Percentiles rank a stretch among this genome's conserved stretches.
Evolutionary conservation across 1,140 invertebrate species (phyloP).

Genomic region (Drosophila sp.): DNA sequence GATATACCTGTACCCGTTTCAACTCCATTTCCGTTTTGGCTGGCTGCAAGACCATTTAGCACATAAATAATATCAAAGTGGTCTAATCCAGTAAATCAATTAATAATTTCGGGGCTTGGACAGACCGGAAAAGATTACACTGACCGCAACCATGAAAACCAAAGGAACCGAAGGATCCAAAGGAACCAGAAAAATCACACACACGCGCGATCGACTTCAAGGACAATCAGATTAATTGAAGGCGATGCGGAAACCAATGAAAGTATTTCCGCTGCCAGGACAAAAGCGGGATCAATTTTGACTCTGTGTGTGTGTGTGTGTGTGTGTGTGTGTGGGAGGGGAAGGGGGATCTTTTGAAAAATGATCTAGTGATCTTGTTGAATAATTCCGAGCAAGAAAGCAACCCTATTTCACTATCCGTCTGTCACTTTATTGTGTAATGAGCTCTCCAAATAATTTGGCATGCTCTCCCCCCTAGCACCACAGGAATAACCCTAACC

Average conservation of each 20-base stretch:
- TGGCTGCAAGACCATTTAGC: constrained; percentile 13
- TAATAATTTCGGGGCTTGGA: constrained; percentile 46
- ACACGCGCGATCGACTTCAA: constrained; percentile 16
- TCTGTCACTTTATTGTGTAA: constrained; percentile 74
- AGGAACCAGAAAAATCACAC: constrained; percentile 20
- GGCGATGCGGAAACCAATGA: constrained; percentile 19
- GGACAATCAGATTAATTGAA: constrained; percentile 54
- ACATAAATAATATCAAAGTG: constrained; percentile 22
- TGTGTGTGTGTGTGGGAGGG: background rate
- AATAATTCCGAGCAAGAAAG: constrained; percentile 49
- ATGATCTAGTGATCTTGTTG: constrained; percentile 76
- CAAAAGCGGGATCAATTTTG: constrained; percentile 9
- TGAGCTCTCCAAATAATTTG: constrained; percentile 82
- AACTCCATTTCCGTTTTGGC: constrained; percentile 6
- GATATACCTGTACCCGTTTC: background rate
- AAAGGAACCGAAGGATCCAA: no score
- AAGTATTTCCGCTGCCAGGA: constrained; percentile 57
- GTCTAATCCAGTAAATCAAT: constrained; percentile 47
- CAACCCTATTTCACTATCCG: constrained; percentile 16
- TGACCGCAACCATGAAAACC: constrained; percentile 45
- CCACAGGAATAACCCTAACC: constrained; percentile 1
- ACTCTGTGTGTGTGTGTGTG: background rate
- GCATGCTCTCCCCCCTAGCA: constrained; percentile 38
- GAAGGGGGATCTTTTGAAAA: constrained; percentile 62
- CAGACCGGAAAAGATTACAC: constrained; percentile 70